phyloP scores from a whole-genome alignment of 1,140 invertebrate genomes.

The Bombus haemorrhoidalis region DNA sequence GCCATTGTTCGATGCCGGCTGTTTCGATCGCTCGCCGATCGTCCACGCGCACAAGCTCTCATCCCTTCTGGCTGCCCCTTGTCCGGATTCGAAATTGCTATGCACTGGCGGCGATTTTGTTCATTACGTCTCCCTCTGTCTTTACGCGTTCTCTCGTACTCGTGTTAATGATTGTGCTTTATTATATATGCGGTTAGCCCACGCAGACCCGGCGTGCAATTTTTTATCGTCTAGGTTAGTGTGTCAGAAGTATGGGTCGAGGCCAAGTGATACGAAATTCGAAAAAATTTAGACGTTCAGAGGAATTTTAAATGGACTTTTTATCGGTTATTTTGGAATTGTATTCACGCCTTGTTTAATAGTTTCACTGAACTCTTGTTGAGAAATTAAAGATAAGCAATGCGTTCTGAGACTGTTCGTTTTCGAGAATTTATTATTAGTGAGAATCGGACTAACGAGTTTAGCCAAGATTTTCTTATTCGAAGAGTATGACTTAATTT shows the following conservation, averaged over 20 bases:
- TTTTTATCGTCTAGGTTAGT: neutral
- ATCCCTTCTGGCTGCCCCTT: slow-evolving; percentile 5
- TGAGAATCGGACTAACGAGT: no score
- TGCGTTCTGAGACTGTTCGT: no score
- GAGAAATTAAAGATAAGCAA: no score
- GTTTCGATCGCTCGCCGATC: slow-evolving; percentile 29
- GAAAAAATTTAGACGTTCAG: no score
- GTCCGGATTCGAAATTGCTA: slow-evolving; percentile 20
- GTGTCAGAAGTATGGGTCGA: neutral
- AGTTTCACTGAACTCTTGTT: no score
- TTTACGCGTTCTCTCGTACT: neutral
- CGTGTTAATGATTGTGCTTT: neutral
- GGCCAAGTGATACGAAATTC: neutral
- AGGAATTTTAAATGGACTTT: neutral
- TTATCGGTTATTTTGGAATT: no score
- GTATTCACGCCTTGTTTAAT: no score
- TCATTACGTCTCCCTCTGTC: slow-evolving; percentile 6
- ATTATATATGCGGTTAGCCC: no score
- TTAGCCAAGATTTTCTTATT: no score
- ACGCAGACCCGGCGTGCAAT: neutral
- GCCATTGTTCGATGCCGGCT: slow-evolving; percentile 32
- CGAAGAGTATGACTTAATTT: no score
- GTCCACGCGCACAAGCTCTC: slow-evolving; percentile 9
- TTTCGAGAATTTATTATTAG: no score
- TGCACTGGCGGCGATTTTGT: slow-evolving; percentile 26